A percentile compares a stretch with the other conserved stretches of the same genome.
phyloP scores from a whole-genome alignment of 2,888 invertebrate species.

The Lithosia quadra region DNA sequence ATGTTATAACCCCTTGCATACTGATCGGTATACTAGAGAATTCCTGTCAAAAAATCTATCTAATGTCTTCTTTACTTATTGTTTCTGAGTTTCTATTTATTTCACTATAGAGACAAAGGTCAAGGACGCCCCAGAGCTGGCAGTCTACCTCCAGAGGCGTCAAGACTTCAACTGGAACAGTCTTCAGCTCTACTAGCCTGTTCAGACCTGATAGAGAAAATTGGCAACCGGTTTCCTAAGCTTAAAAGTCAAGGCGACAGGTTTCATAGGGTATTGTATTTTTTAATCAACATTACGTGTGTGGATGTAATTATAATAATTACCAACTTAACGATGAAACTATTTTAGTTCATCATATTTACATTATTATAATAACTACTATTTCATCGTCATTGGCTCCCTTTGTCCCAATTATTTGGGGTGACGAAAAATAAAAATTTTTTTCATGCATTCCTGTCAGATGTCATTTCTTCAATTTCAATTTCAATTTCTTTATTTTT shows the following conservation, averaged over 20 bases:
- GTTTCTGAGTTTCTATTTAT: background rate
- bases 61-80: background rate
- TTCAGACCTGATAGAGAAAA: slow-evolving; percentile 81
- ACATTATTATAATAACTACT: no score
- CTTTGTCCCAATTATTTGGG: no score
- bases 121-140: slow-evolving; percentile 73
- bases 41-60: background rate
- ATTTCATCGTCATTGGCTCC: no score
- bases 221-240: slow-evolving; percentile 79
- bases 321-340: background rate
- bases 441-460: no score
- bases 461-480: no score
- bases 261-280: slow-evolving; percentile 87
- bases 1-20: background rate
- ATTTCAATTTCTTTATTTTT: no score
- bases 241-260: slow-evolving; percentile 86
- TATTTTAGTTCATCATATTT: no score
- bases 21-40: background rate
- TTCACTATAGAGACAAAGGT: slow-evolving; percentile 51
- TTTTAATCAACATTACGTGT: slow-evolving; percentile 13
- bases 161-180: slow-evolving; percentile 52
- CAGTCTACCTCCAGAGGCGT: slow-evolving; percentile 69
- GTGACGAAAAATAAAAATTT: no score
- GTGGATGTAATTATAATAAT: background rate
- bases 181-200: slow-evolving; percentile 63